Evolutionary conservation across 2,888 invertebrate genomes (phyloP), one percentile per base, ranked within the genome.

Genomic region (Apotomis betuletana): DNA sequence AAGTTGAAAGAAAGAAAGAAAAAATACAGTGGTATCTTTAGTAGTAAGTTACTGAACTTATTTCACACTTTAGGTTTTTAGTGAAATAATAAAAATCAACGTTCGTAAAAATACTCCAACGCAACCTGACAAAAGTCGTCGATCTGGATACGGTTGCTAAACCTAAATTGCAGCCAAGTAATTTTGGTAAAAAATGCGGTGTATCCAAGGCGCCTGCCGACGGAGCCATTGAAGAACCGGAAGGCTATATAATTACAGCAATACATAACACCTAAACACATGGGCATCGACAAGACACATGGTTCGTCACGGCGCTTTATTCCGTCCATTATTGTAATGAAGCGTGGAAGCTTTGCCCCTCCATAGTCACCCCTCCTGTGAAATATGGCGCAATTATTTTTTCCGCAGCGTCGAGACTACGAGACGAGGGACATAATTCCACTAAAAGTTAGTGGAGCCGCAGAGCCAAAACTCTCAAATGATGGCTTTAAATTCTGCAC

Each of bases 341-440:
- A 67, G 51, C 67, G 71, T 71, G 65, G 46, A 70, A 70, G 38
- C 59, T 46, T 36, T 58, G 49, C 67, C 67, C 67, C 63, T 5
- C 41, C 5, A 41, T 41, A 1, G 51, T 51, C 54, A 41, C 54
- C 5, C 41, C 41, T 41, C 41, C 41, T 41, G 67, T 72, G 67
- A 72, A 72, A 72, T 63, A 72, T 72, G 71, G 71, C 67, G 67
- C 71, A 72, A 72, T 72, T 72, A 72, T 72, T 72, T 72, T 72
- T 72, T 72, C 67, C 71, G 67, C 67, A 70, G 67, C 67, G 61
- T 58, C 57, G 58, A 27, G 62, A 52, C 62, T 62, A 15, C 63
- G 59, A 62, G 71, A 67, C 71, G 71, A 72, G 67, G 60, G 49
- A 67, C 57, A 67, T 61, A 44, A 62, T 72, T 72, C 58, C 52